Evolutionary conservation across 2,888 invertebrate species (phyloP), one percentile per base, ranked within the genome.

Genomic region (Dasysyrphus tricinctus): DNA sequence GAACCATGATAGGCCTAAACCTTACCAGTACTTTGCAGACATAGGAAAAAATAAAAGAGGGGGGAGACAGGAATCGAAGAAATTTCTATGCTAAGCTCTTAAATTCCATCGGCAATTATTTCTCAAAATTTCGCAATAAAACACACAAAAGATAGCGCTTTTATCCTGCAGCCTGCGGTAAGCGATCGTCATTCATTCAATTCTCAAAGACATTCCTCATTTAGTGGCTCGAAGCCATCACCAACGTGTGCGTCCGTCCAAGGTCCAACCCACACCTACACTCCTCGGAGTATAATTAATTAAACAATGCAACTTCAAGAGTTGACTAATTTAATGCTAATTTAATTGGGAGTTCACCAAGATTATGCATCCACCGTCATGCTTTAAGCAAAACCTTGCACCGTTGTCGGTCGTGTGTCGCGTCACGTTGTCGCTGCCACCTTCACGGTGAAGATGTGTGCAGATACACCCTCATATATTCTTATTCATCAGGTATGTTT

Each of bases 311-410:
- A 67, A 47, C 81, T 61, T 34, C 72, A 76, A 74, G 81, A 77
- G 81, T 74, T 85, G 77, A 85, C 85, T 85, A 85, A 85, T 85
- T 85, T 85, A 85, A 85, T 69, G 80, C 81, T 85, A 81, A 85
- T 85, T 85, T 85, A 77, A 85, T 85, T 85, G 85, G 57, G 69
- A 85, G 69, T 80, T 47, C 76, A 73, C 72, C 76, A 77, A 77
- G 84, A 84, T 24, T 80, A 70, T 72, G 5, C 3, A 67, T 77
- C 80, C 77, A 69, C 19, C 14, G 34, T 56, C 78, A 32, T 16
- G 42, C 42, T n/a, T 54, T 32, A 54, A 54, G 29, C 14, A 3
- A 54, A 54, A 54, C 14, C 24, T 24, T 3, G n/a, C n/a, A n/a
- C n/a, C n/a, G n/a, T n/a, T n/a, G n/a, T n/a, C n/a, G n/a, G 24